Evolutionary conservation across 2,888 invertebrate genomes (phyloP), one percentile per base, ranked within the genome.

Genomic region (Chrysolina haemoptera): DNA sequence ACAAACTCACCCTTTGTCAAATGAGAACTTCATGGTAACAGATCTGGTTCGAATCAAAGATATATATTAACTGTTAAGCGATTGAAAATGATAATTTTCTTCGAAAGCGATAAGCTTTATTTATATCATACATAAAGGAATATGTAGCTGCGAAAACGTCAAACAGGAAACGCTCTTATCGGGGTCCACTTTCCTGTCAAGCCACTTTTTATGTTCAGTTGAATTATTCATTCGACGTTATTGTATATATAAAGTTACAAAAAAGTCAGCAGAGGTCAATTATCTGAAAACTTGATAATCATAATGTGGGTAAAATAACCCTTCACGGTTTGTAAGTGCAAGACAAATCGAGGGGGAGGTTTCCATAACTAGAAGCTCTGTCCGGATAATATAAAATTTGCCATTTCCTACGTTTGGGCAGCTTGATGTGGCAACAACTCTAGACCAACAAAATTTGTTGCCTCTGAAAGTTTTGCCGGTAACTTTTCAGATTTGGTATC

Each of bases 121-220:
- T 69, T 70, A n/a, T n/a, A n/a, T n/a, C n/a, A n/a, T 71, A 71
- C 72, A 62, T 41, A 65, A 74, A 77, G 74, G 76, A 73, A 76
- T 78, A 76, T 71, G 73, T 76, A 18, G 53, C 48, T 53, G 67
- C 67, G 53, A 67, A 67, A 67, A 67, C 53, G 16, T 46, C 20
- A 55, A 77, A 82, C 79, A 79, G 84, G 84, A 84, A 82, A 74
- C 75, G 70, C 65, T 77, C 73, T 83, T 82, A 83, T 84, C 82
- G 81, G 75, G 73, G 71, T 80, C 63, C 62, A 79, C 76, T 82
- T 84, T 84, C 83, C 84, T 82, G 84, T 83, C 80, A 73, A 76
- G 74, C 50, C 67, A 72, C 71, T 71, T 73, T 70, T 77, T 79
- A 74, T 71, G 75, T 76, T 74, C 63, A 64, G 59, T 43, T 78